Base-by-base conservation (phyloP, 1,140 invertebrate species). In the Dufourea novaeangliae region DNA sequence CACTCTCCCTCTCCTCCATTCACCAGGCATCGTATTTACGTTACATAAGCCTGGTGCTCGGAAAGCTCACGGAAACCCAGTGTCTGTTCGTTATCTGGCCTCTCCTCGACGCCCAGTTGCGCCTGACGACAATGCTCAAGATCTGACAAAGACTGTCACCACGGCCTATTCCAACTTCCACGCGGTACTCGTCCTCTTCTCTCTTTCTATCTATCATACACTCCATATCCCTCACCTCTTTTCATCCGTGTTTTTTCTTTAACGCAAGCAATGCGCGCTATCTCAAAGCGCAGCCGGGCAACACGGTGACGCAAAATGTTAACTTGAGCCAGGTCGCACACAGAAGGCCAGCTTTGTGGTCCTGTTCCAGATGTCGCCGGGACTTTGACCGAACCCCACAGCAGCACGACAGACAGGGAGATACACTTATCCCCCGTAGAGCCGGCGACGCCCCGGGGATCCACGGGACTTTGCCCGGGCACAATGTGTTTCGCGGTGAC, bases 51-150 rank as follows among this genome's bases (percentile, higher is more conserved):
- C 10, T 6, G 29, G 27, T 8, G 57, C 17, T 0, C 6, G 34
- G 39, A 71, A 71, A 62, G 59, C 39, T 8, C 14, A 20, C 8
- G n/a, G 25, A 25, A 14, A 27, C 4, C 3, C 20, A 20, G 39
- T 46, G 72, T 57, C 63, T 75, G 62, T 57, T 74, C 71, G 71
- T 74, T 74, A 74, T 74, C 71, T 50, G 20, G 20, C 46, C 46
- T 50, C 46, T 37, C 3, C 34, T 41, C 37, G 62, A 6, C 27
- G 54, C 10, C 57, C 50, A 67, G 63, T 44, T 57, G 63, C 72
- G 14, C n/a, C 8, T 50, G 25, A 25, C 32, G 56, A 76, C 66
- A 59, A 76, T 61, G 56, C 66, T 61, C 14, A 39, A 76, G 66
- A 59, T 39, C 39, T 32, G 32, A 69, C 64, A 76, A 69, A 76